Evolutionary conservation across 2,888 invertebrate genomes (phyloP).

Genomic region (Buathra laborator): DNA sequence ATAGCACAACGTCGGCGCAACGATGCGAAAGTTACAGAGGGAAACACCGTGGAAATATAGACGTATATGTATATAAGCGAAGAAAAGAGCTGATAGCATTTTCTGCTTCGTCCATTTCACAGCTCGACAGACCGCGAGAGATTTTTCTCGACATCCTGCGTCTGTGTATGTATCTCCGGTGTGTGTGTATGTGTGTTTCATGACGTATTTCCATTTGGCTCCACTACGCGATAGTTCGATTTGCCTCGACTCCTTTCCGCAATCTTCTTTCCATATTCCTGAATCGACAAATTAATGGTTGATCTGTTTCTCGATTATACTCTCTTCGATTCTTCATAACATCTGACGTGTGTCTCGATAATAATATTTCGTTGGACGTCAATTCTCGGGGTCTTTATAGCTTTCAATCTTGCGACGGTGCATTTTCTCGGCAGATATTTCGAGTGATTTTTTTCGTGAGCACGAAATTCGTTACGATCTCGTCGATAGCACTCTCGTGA

Average conservation of each 20-base stretch:
- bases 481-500: conserved; percentile 38
- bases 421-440: neutral
- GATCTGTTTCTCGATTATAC: conserved; percentile 28
- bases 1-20: neutral
- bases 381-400: neutral
- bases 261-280: conserved; percentile 17
- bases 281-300: conserved; percentile 41
- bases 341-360: conserved; percentile 10
- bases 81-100: conserved; percentile 49
- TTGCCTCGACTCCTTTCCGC: neutral
- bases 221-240: neutral
- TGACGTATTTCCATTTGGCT: neutral
- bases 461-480: conserved; percentile 23
- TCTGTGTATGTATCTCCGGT: neutral
- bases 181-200: neutral
- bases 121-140: conserved; percentile 52
- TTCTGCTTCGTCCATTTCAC: conserved; percentile 49
- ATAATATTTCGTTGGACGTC: conserved; percentile 17
- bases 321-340: neutral
- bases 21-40: conserved; percentile 14
- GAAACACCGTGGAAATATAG: conserved; percentile 12
- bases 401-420: neutral
- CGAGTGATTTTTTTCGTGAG: conserved; percentile 20
- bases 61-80: conserved; percentile 14
- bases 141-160: conserved; percentile 18